Conservation (phyloP, 2,113 vertebrate genomes). For the Oxygymnocypris stewartii region DNA sequence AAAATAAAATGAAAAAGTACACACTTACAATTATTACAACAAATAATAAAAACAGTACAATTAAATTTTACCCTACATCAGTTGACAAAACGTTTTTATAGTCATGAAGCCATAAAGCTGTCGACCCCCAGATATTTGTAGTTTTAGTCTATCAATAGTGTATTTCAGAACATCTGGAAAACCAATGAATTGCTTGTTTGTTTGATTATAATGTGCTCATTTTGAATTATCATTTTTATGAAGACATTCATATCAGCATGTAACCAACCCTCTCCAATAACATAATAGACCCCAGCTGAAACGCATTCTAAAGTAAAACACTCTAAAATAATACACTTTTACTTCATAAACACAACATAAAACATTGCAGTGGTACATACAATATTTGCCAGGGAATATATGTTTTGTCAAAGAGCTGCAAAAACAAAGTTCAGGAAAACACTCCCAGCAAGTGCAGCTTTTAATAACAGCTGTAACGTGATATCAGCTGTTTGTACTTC, state of each 20-base stretch:
- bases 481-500: background rate
- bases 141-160: background rate
- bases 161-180: background rate
- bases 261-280: background rate
- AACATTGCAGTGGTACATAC: background rate
- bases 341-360: background rate
- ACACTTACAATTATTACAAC: background rate
- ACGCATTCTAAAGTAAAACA: background rate
- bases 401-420: background rate
- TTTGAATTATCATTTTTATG: background rate
- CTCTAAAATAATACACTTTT: background rate
- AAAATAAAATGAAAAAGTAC: background rate
- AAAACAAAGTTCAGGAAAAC: conserved; percentile 27
- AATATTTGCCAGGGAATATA: background rate
- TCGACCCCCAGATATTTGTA: background rate
- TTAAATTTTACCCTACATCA: background rate
- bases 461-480: conserved; percentile 24
- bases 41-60: background rate
- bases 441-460: background rate
- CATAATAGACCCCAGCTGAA: background rate
- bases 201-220: background rate
- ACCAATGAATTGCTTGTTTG: background rate
- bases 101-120: background rate
- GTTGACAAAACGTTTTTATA: background rate
- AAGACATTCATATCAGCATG: background rate